These are phyloP conservation scores for Macrotus californicus DNA, from an alignment of 2,113 vertebrate genomes.

Conservation along the genomic window DNA sequence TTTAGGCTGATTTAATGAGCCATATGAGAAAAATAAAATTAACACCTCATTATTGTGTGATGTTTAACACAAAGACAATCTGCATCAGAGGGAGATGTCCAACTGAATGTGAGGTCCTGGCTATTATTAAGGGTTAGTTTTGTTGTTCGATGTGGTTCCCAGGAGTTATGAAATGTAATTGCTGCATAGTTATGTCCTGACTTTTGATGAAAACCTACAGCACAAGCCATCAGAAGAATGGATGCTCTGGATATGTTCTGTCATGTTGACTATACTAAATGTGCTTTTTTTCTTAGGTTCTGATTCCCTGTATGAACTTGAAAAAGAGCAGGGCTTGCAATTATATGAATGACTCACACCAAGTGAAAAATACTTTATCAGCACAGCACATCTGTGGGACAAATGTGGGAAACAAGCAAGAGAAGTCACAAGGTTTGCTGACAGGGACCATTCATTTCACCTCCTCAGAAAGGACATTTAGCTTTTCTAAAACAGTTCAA, in stretches of 20 bases:
- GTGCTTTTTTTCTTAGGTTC: neutral
- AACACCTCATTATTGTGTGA: slow-evolving; percentile 23
- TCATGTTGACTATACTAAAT: neutral
- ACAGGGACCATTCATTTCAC: neutral
- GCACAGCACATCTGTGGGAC: neutral
- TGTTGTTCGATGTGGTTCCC: neutral
- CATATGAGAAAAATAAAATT: slow-evolving; percentile 43
- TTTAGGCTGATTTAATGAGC: slow-evolving; percentile 61
- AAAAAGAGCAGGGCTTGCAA: neutral
- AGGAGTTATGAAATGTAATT: neutral
- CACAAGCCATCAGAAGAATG: neutral
- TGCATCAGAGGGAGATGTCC: neutral
- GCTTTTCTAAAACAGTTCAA: neutral
- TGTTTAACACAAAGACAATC: slow-evolving; percentile 51
- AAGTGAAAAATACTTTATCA: neutral
- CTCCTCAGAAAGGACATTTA: neutral
- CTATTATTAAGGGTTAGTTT: neutral
- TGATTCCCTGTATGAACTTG: slow-evolving; percentile 16
- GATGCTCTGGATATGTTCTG: neutral
- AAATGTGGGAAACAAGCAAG: neutral
- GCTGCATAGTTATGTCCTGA: neutral
- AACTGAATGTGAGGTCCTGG: neutral
- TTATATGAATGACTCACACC: slow-evolving; percentile 10
- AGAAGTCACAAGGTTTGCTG: neutral
- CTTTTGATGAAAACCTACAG: neutral